Evolutionary conservation across 2,797 vertebrate species (phyloP).

Genomic region (Microcaecilia unicolor): DNA sequence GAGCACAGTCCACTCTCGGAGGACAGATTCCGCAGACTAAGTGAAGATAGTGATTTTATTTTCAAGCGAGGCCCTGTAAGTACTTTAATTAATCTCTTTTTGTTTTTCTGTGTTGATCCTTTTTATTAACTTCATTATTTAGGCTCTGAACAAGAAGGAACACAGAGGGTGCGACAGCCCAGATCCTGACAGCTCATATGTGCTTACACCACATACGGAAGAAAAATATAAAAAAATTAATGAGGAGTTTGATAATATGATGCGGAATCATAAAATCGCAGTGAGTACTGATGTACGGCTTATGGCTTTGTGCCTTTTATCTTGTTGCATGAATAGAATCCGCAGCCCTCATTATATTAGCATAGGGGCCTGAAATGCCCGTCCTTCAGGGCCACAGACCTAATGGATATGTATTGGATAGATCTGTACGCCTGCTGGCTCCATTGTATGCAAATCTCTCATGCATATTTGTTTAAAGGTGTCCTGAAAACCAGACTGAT

Average conservation of each 20-base stretch:
- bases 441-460: no score
- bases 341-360: conserved; percentile 12
- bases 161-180: conserved; percentile 99
- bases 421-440: no score
- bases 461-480: no score
- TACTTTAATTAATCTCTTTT: conserved; percentile 81
- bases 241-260: conserved; percentile 99
- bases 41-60: conserved; percentile 99
- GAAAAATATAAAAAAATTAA: conserved; percentile 99
- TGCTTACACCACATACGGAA: conserved; percentile 99
- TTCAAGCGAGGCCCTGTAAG: conserved; percentile 99
- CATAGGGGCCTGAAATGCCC: no score
- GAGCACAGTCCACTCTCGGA: conserved; percentile 98
- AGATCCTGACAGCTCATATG: conserved; percentile 97
- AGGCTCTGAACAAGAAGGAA: conserved; percentile 99
- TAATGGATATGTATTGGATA: no score
- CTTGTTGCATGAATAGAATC: conserved; percentile 54
- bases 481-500: no score
- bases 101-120: conserved; percentile 97
- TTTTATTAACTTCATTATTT: conserved; percentile 98
- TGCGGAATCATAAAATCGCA: conserved; percentile 99
- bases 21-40: conserved; percentile 98
- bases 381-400: conserved; percentile 1
- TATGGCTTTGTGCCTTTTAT: conserved; percentile 60
- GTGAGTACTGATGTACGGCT: conserved; percentile 70